Conservation (phyloP, 2,888 invertebrate genomes). For the Drosophila merina region DNA sequence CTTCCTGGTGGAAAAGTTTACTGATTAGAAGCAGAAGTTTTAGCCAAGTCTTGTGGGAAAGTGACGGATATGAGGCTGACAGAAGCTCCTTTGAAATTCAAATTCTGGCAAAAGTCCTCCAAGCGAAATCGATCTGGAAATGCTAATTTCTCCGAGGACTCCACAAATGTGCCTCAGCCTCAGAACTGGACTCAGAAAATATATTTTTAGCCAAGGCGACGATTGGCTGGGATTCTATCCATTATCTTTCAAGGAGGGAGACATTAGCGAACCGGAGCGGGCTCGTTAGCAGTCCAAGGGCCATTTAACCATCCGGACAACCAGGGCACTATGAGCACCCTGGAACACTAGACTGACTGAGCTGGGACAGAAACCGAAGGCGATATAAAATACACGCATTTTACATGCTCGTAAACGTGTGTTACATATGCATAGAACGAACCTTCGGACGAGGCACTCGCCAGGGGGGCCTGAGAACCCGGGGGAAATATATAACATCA, state of each 20-base stretch:
- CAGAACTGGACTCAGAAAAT: not conserved
- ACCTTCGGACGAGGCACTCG: conserved; percentile 24
- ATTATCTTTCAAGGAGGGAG: conserved; percentile 21
- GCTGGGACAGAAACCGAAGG: conserved; percentile 50
- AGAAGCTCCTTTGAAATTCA: conserved; percentile 25
- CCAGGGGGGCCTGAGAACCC: conserved; percentile 35
- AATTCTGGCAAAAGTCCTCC: not conserved
- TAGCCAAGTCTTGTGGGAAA: conserved; percentile 28
- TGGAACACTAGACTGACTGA: conserved; percentile 2
- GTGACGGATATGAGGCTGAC: conserved; percentile 39
- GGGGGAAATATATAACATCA: conserved; percentile 71
- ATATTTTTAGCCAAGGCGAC: conserved; percentile 9
- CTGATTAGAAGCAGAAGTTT: conserved; percentile 41
- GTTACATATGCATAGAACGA: conserved; percentile 66
- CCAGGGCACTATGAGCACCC: conserved; percentile 41
- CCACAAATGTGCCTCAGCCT: not conserved
- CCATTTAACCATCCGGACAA: conserved; percentile 44
- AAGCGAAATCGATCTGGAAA: not conserved
- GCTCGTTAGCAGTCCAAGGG: conserved; percentile 65
- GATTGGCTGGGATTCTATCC: conserved; percentile 12
- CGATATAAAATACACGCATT: conserved; percentile 77
- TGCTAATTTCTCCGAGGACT: not conserved
- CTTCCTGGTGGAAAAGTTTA: conserved; percentile 40
- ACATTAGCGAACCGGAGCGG: conserved; percentile 50
- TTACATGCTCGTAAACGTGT: conserved; percentile 78